Evolutionary conservation across 2,888 invertebrate genomes (phyloP).

Genomic region (Petrolisthes cinctipes): DNA sequence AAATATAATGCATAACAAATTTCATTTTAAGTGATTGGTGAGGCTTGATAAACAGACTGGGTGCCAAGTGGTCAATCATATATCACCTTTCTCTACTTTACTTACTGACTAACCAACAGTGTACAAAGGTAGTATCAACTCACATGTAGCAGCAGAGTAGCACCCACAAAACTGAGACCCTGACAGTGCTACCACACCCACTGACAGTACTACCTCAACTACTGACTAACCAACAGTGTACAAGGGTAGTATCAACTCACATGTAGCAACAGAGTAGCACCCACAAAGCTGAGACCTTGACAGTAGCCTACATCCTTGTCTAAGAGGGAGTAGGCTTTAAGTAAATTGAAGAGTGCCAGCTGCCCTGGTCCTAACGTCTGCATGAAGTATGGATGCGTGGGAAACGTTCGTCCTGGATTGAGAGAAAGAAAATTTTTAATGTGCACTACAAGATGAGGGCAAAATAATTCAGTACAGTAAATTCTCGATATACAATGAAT

Average conservation of each 20-base stretch:
- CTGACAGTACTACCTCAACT: not conserved
- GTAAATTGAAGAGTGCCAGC: slow-evolving; percentile 89
- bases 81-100: not conserved
- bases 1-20: not conserved
- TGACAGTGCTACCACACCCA: slow-evolving; percentile 79
- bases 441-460: too few relatives aligned
- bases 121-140: slow-evolving; percentile 70
- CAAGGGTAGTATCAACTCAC: slow-evolving; percentile 75
- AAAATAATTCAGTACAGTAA: too few relatives aligned
- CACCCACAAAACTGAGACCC: slow-evolving; percentile 95
- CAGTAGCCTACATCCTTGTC: slow-evolving; percentile 97
- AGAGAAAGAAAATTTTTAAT: not conserved
- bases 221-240: not conserved
- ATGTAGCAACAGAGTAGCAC: slow-evolving; percentile 91
- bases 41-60: not conserved
- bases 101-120: not conserved
- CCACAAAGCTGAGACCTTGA: slow-evolving; percentile 95
- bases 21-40: not conserved
- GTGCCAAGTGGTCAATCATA: not conserved
- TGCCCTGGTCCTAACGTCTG: slow-evolving; percentile 93
- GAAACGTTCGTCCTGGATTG: slow-evolving; percentile 83
- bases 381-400: slow-evolving; percentile 92
- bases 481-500: too few relatives aligned
- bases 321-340: slow-evolving; percentile 94
- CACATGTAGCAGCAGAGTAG: slow-evolving; percentile 91